phyloP scores from a whole-genome alignment of 2,113 vertebrate species.

The Gallinago media region DNA sequence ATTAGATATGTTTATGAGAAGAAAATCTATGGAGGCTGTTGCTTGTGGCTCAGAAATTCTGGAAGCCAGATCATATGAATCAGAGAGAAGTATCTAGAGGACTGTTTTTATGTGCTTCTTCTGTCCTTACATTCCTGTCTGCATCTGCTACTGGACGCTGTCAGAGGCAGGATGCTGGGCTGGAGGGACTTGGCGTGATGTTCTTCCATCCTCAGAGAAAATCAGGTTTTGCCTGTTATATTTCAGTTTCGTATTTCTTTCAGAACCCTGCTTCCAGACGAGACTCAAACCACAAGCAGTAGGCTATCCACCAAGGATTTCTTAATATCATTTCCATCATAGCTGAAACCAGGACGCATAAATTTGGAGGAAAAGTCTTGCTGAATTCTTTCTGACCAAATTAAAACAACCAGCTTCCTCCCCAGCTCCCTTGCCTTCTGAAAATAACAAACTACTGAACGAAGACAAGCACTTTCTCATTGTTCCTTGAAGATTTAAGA shows the following conservation, averaged over 20 bases:
- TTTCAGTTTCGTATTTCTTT: conserved; percentile 10
- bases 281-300: conserved; percentile 21
- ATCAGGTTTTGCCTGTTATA: background rate
- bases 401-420: conserved; percentile 44
- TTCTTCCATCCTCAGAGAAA: background rate
- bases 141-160: background rate
- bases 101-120: background rate
- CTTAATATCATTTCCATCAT: conserved; percentile 40
- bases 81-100: background rate
- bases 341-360: conserved; percentile 18
- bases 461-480: background rate
- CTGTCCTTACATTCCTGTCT: background rate
- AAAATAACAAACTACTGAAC: conserved; percentile 13
- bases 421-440: conserved; percentile 27
- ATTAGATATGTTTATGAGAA: background rate
- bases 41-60: background rate
- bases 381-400: conserved; percentile 37
- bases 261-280: background rate
- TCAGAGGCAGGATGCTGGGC: background rate
- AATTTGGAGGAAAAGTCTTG: background rate
- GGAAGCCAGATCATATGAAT: background rate
- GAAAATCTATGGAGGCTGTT: background rate
- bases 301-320: conserved; percentile 41
- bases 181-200: background rate
- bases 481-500: background rate